Evolutionary conservation across 1,140 invertebrate species (phyloP), one percentile per base, ranked within the genome.

Genomic region (Olivierus martensii): DNA sequence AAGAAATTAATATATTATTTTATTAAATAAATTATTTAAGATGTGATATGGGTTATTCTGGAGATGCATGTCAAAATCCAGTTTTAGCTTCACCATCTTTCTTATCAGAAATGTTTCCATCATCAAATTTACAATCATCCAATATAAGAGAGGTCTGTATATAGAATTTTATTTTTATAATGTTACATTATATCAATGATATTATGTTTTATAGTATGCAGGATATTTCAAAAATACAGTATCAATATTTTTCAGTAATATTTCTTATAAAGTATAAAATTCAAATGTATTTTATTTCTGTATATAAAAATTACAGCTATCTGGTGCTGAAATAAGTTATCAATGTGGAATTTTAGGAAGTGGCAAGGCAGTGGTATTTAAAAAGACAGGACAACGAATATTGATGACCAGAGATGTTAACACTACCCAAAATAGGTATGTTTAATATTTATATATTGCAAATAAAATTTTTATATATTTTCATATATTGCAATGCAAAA

Each of bases 31-130:
- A 44, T 22, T 18, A n/a, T 56, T 55, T 3, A 60, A 72, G 69
- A 36, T 73, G 71, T 65, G 69, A 72, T 53, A 69, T 69, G 62
- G 70, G 69, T 6, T 72, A 65, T 53, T 49, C 56, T 49, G 71
- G 71, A 0, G 38, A 51, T 0, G 61, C 60, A 0, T 73, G 71
- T 63, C 57, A 65, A 38, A 35, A 54, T 12, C 42, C 67, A 10
- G 62, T 64, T 3, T 50, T 61, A 1, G 62, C 61, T 7, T 62
- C 65, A 36, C 65, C 66, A 6, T 60, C 63, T n/a, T 58, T 60
- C 22, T 44, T 73, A 12, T 61, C 65, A 12, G 71, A 71, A 45
- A 65, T 52, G 51, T 56, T 56, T 38, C 51, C 50, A 11, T 35
- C 50, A 15, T 17, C 51, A 15, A 56, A 62, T 17, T 67, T 28